Evolutionary conservation across 2,113 vertebrate genomes (phyloP), one percentile per base, ranked within the genome.

Genomic region (Nibea coibor): DNA sequence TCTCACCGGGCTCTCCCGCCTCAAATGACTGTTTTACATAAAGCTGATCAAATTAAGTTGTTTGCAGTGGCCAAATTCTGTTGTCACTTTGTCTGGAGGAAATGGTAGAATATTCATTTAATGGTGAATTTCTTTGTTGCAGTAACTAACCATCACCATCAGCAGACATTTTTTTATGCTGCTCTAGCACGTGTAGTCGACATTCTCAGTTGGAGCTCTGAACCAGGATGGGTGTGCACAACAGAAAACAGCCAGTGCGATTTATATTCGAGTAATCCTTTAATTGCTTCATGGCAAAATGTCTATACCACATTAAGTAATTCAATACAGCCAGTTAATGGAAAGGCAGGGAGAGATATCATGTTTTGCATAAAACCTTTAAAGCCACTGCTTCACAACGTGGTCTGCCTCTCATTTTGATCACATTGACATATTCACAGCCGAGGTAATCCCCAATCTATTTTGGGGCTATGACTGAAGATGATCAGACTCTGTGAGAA

Each of bases 341-440:
- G 91, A 91, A 93, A 92, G 88, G 89, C 85, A 89, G 61, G 67
- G 85, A 78, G 89, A 92, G 90, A 94, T 89, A 87, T 92, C 90
- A 83, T 76, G 88, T 90, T 94, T 94, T 94, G 93, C 94, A 95
- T 95, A 94, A 95, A 94, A 94, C 94, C 93, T 94, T 93, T 94
- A 94, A 94, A 91, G 87, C 90, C 81, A 89, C 69, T 80, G 85
- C 91, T 85, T 86, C 63, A 62, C 90, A 78, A 76, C 75, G 72
- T 69, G 70, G 85, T 85, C 91, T 81, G 85, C 82, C 45, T 82
- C 88, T 91, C 88, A 85, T 93, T 95, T 93, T 93, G 91, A 94
- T 93, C 90, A 89, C 85, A 74, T 45, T 90, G 92, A 89, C 89
- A 89, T 86, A 86, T 91, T 90, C 85, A 89, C 74, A 87, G 88